phyloP scores from a whole-genome alignment of 2,113 vertebrate species.

The Ardeotis arabs region DNA sequence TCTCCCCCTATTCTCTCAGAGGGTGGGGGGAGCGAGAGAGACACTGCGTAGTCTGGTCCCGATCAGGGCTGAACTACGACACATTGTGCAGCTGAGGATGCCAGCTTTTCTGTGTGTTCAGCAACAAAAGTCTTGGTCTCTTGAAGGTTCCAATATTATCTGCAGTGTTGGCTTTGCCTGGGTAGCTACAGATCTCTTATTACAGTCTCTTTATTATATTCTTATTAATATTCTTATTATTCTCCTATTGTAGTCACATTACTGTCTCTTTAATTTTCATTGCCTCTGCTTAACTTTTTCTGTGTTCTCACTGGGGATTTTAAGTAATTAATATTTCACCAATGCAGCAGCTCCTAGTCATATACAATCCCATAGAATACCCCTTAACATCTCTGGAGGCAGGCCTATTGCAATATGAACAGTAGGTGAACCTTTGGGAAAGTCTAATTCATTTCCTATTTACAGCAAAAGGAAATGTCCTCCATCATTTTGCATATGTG shows the following conservation, averaged over 20 bases:
- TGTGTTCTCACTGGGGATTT: not conserved
- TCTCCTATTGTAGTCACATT: not conserved
- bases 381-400: not conserved
- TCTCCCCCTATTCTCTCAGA: no score
- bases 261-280: not conserved
- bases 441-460: not conserved
- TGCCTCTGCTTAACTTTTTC: not conserved
- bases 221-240: not conserved
- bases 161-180: not conserved
- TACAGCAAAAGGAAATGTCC: not conserved
- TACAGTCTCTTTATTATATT: not conserved
- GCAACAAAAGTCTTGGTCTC: not conserved
- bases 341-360: not conserved
- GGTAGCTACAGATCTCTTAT: not conserved
- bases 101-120: not conserved
- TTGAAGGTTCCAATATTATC: not conserved
- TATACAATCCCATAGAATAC: not conserved
- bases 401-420: not conserved
- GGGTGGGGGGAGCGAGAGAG: no score
- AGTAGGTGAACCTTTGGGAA: not conserved
- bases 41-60: no score
- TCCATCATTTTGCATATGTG: not conserved
- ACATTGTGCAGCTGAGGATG: not conserved
- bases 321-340: not conserved
- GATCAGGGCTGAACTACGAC: no score